Conservation (phyloP, 2,888 invertebrate genomes). For the Synanthedon vespiformis region DNA sequence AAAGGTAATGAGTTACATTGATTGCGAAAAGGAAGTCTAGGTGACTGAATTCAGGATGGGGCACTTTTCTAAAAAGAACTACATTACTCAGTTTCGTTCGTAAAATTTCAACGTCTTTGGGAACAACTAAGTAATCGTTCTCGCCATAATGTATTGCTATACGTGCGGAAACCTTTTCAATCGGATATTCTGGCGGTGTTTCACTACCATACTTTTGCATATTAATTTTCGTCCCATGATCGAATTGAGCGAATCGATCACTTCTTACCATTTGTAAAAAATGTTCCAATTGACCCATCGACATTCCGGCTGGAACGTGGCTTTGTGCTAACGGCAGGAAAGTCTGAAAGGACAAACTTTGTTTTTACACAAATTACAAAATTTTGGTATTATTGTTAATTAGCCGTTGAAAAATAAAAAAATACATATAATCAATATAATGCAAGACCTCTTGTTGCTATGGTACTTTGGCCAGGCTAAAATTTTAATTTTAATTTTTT, state of each 20-base stretch:
- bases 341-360: background rate
- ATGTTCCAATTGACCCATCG: background rate
- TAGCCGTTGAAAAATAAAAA: too few species aligned
- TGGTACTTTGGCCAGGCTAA: too few species aligned
- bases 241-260: background rate
- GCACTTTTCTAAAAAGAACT: background rate
- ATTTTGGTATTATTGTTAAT: too few species aligned
- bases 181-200: conserved; percentile 55
- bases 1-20: background rate
- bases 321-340: background rate
- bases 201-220: background rate
- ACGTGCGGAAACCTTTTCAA: conserved; percentile 45
- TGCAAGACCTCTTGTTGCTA: too few species aligned
- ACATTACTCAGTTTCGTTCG: background rate
- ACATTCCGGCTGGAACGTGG: background rate
- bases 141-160: conserved; percentile 61
- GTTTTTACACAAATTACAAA: too few species aligned
- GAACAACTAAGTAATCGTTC: conserved; percentile 61
- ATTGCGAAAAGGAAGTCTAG: background rate
- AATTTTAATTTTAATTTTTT: too few species aligned
- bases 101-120: conserved; percentile 5
- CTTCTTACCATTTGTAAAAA: background rate
- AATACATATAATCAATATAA: too few species aligned
- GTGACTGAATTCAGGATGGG: background rate
- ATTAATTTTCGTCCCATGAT: conserved; percentile 1